Percentiles rank a stretch among this genome's conserved stretches.
Conservation (phyloP, 2,113 vertebrate species). For the Addax nasomaculatus region DNA sequence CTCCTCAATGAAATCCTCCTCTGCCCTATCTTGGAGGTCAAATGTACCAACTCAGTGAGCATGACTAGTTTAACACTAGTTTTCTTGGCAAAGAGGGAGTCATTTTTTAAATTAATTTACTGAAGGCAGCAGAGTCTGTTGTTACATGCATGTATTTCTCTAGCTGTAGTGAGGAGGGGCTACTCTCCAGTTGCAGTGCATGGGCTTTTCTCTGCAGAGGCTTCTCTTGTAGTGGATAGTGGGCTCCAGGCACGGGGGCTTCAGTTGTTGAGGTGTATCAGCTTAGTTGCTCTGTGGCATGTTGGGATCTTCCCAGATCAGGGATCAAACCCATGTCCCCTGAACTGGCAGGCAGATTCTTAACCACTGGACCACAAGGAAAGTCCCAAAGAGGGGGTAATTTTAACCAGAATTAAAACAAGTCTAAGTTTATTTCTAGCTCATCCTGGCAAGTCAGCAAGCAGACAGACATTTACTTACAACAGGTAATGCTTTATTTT, state of each 20-base stretch:
- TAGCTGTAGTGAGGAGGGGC: not conserved
- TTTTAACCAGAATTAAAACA: conserved; percentile 15
- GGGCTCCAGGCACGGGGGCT: not conserved
- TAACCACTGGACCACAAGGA: not conserved
- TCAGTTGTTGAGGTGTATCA: not conserved
- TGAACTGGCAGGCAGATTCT: not conserved
- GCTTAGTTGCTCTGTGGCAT: not conserved
- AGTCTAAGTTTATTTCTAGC: not conserved
- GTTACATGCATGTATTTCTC: not conserved
- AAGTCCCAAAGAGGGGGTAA: not conserved
- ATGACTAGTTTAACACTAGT: not conserved
- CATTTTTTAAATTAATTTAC: not conserved
- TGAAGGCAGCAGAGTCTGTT: not conserved
- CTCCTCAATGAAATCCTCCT: not conserved
- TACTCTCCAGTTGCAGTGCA: not conserved
- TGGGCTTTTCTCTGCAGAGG: not conserved
- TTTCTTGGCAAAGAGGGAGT: not conserved
- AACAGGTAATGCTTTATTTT: not conserved
- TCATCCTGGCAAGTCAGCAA: not conserved
- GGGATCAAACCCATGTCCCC: not conserved
- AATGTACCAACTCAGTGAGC: not conserved
- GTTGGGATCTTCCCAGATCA: not conserved
- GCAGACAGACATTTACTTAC: not conserved
- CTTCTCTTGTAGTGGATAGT: not conserved
- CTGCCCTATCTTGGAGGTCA: not conserved